phyloP scores from a whole-genome alignment of 2,113 vertebrate species.

The Arizona elegans region DNA sequence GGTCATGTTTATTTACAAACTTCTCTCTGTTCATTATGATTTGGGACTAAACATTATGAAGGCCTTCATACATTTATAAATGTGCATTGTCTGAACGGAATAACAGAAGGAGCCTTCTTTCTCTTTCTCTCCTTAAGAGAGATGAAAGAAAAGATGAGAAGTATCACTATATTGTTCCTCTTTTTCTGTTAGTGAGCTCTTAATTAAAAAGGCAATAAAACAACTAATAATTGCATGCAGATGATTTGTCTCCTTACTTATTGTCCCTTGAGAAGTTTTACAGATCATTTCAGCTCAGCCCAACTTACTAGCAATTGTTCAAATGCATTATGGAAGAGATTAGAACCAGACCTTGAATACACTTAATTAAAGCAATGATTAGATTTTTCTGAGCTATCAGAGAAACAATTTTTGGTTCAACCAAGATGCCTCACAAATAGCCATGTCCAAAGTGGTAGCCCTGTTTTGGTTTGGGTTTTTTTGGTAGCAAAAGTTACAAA shows the following conservation, averaged over 20 bases:
- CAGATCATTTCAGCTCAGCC: constrained; percentile 18
- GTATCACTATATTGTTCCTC: background rate
- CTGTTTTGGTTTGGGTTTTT: background rate
- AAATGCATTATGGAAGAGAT: constrained; percentile 7
- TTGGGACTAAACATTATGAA: constrained; percentile 11
- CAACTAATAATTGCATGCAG: constrained; percentile 23
- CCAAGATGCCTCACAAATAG: constrained; percentile 2
- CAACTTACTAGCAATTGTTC: constrained; percentile 22
- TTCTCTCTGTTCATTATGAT: constrained; percentile 12
- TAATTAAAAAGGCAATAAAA: constrained; percentile 30
- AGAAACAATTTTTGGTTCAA: constrained; percentile 9
- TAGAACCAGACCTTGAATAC: background rate
- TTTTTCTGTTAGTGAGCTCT: constrained; percentile 6
- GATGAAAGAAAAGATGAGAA: constrained; percentile 30
- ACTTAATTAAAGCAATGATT: constrained; percentile 8
- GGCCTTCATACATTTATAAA: constrained; percentile 4
- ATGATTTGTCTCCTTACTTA: constrained; percentile 26
- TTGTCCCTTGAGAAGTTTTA: constrained; percentile 26
- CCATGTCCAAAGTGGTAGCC: background rate
- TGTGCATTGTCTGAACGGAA: background rate
- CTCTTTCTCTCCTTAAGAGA: background rate
- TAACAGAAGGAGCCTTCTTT: background rate
- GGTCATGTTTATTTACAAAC: constrained; percentile 14
- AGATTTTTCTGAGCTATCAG: background rate
- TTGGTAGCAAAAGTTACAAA: background rate